Evolutionary conservation across 2,888 invertebrate species (phyloP).

Genomic region (Acronicta aceris): DNA sequence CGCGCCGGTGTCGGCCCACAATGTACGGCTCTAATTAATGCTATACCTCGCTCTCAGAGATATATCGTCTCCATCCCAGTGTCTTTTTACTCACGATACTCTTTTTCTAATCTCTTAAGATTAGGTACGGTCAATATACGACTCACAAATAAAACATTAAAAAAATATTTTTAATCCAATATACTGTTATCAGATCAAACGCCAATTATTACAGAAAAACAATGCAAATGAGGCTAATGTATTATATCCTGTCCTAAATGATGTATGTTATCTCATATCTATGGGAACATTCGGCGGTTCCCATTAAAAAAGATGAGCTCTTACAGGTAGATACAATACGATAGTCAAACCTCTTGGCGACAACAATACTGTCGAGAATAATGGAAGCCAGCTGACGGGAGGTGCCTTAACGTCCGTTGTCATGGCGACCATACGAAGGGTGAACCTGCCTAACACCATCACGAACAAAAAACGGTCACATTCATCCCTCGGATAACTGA

Average conservation of each 20-base stretch:
- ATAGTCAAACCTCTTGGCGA: slow-evolving; percentile 75
- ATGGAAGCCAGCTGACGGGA: slow-evolving; percentile 89
- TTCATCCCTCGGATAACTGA: slow-evolving; percentile 69
- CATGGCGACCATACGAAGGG: slow-evolving; percentile 86
- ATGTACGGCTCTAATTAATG: slow-evolving; percentile 85
- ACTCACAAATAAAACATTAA: slow-evolving; percentile 52
- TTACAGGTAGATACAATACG: slow-evolving; percentile 82
- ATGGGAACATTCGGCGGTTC: slow-evolving; percentile 72
- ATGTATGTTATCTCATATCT: slow-evolving; percentile 68
- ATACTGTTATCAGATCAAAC: slow-evolving; percentile 63
- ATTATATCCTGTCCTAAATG: slow-evolving; percentile 67
- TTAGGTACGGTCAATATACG: slow-evolving; percentile 49
- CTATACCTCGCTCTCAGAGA: slow-evolving; percentile 73
- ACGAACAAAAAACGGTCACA: slow-evolving; percentile 75
- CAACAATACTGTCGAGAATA: slow-evolving; percentile 81
- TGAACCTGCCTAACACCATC: slow-evolving; percentile 85
- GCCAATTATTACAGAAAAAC: slow-evolving; percentile 67
- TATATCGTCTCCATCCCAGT: slow-evolving; percentile 72
- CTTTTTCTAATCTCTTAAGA: slow-evolving; percentile 64
- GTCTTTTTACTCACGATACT: slow-evolving; percentile 68
- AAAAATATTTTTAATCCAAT: slow-evolving; percentile 53
- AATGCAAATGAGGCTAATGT: slow-evolving; percentile 71
- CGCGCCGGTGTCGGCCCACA: slow-evolving; percentile 75
- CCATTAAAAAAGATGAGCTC: slow-evolving; percentile 72
- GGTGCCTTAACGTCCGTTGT: slow-evolving; percentile 85